These are phyloP conservation scores for Drosophila elegans DNA, from an alignment of 1,140 invertebrate genomes.

Conservation along the genomic window DNA sequence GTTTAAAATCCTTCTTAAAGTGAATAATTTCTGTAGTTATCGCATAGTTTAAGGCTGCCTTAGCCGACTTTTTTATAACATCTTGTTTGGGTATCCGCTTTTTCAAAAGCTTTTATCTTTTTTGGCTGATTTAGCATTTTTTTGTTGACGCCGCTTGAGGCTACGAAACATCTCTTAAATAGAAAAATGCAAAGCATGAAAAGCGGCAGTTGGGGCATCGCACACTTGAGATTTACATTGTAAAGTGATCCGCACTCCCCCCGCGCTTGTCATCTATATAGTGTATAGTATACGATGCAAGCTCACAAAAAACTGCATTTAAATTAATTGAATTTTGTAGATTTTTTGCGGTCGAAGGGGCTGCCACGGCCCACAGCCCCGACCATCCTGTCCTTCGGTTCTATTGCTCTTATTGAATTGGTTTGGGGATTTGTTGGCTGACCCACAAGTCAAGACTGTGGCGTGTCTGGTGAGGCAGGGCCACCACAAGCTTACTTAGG, in stretches of 20 bases:
- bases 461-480: constrained; percentile 32
- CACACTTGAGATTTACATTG: constrained; percentile 83
- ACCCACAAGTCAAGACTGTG: constrained; percentile 71
- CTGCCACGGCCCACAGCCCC: constrained; percentile 3
- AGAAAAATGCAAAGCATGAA: constrained; percentile 56
- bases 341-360: constrained; percentile 45
- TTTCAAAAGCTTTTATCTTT: constrained; percentile 30
- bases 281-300: constrained; percentile 14
- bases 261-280: neutral
- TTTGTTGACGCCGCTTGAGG: constrained; percentile 46
- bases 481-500: constrained; percentile 49
- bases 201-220: constrained; percentile 63
- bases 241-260: constrained; percentile 68
- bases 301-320: constrained; percentile 75
- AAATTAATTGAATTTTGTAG: constrained; percentile 80
- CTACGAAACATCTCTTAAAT: constrained; percentile 67
- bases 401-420: constrained; percentile 81
- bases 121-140: constrained; percentile 32
- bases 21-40: constrained; percentile 9
- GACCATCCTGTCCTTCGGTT: constrained; percentile 9
- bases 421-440: constrained; percentile 78
- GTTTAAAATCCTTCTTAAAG: too few relatives aligned
- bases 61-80: constrained; percentile 6
- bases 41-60: constrained; percentile 8
- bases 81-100: constrained; percentile 5